These are phyloP conservation scores for Eudemis profundana DNA, from an alignment of 2,888 invertebrate genomes.

Conservation along the genomic window DNA sequence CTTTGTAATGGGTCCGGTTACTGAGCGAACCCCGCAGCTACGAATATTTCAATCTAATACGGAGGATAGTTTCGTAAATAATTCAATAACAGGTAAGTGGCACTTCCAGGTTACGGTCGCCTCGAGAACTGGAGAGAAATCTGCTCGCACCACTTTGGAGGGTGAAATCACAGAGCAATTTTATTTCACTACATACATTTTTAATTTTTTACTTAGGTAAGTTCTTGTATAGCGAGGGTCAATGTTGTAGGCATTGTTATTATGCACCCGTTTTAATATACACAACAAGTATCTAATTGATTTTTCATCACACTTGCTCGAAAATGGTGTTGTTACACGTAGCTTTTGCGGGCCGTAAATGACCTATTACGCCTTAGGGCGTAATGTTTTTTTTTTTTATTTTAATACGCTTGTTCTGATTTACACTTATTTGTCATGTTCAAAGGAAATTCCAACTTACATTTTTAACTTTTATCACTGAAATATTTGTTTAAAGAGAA, in stretches of 20 bases:
- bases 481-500: too few species aligned
- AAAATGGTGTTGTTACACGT: too few species aligned
- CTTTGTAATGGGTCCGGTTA: constrained; percentile 62
- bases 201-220: constrained; percentile 61
- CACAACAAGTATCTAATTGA: too few species aligned
- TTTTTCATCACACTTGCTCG: too few species aligned
- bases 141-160: constrained; percentile 60
- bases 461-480: too few species aligned
- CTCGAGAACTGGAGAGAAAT: constrained; percentile 64
- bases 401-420: too few species aligned
- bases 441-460: too few species aligned
- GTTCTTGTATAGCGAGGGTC: neutral
- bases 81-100: constrained; percentile 84
- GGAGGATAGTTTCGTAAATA: constrained; percentile 81
- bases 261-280: neutral
- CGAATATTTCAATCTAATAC: constrained; percentile 81
- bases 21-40: constrained; percentile 58
- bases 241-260: neutral
- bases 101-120: constrained; percentile 76
- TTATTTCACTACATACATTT: constrained; percentile 75
- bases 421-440: too few species aligned
- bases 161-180: constrained; percentile 70
- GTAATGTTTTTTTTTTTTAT: too few species aligned
- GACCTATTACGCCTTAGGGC: too few species aligned
- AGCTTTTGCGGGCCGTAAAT: too few species aligned